Base-by-base conservation (phyloP, 2,797 vertebrate species). In the Danio tinwini region DNA sequence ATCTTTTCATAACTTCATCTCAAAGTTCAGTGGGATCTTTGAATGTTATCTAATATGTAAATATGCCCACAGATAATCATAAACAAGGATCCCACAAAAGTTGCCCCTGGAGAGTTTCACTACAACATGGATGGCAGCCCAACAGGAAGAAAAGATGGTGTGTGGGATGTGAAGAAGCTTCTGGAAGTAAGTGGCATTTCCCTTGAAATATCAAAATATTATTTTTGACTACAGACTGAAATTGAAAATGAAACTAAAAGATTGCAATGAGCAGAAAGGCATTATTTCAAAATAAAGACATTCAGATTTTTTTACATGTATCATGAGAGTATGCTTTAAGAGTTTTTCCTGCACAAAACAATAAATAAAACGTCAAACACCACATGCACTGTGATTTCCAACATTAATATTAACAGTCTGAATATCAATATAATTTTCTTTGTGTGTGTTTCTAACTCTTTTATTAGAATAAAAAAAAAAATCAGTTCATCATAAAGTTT, bases 141-240 rank as follows among this genome's bases (percentile, higher is more conserved):
- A 2, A 91, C 90, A 1, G 63, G 86, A 17, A 89, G 81, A 70
- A 92, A 90, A n/a, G 94, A 92, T 73, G 94, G 94, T 68, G 96
- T 97, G 56, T 99, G 98, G 98, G 97, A 99, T 45, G 98, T 99
- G 80, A 99, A 99, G 91, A 93, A 76, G 86, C 93, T 99, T 73
- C 90, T 99, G 44, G 97, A 99, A 96, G 98, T 99, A 86, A 63
- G 92, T 73, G 14, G 5, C 45, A 10, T 44, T 4, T 10, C 3
- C 39, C 5, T 50, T 5, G 12, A 76, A 76, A 13, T 68, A 58
- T 44, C 12, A 21, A 29, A 56, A 29, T 50, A n/a, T 67, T 21
- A 12, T 13, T 13, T 21, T 13, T 7, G 55, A 21, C 5, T 58
- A 19, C 19, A 58, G 55, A 58, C 19, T 21, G 52, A 21, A 29